A percentile compares a stretch with the other conserved stretches of the same genome.
Evolutionary conservation across 2,797 vertebrate species (phyloP).

Genomic region (Ibycter americanus): DNA sequence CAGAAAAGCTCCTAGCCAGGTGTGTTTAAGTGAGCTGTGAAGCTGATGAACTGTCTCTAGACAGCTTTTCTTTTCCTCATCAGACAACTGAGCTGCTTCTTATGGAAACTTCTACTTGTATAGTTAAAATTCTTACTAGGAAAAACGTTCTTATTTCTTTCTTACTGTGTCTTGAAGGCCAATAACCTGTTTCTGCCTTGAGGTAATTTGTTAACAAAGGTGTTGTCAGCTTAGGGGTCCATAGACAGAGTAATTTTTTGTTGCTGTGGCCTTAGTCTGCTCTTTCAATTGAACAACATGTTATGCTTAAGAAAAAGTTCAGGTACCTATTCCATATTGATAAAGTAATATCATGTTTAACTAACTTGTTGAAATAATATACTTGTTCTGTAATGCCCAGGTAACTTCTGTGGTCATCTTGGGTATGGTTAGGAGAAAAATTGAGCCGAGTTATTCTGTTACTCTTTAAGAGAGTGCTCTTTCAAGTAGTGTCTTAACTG

Average conservation of each 20-base stretch:
- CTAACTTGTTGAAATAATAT: neutral
- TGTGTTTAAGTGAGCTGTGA: neutral
- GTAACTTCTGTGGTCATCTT: neutral
- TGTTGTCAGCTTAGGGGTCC: neutral
- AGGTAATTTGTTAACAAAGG: neutral
- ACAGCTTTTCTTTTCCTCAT: neutral
- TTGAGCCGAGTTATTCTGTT: neutral
- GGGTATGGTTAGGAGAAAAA: neutral
- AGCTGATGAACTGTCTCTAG: neutral
- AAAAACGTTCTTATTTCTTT: neutral
- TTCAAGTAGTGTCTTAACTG: neutral
- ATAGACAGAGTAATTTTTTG: neutral
- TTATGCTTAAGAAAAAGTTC: neutral
- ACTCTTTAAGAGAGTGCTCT: neutral
- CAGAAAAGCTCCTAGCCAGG: fast-evolving
- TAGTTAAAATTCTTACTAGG: neutral
- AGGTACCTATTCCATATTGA: neutral
- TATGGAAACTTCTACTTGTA: neutral
- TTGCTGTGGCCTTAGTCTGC: neutral
- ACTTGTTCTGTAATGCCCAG: neutral
- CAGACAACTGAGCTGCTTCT: neutral
- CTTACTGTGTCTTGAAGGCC: neutral
- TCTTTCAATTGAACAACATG: neutral
- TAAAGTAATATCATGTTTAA: neutral
- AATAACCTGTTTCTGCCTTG: neutral